Conservation (phyloP, 2,888 invertebrate species). For the Rhodophaea formosa region DNA sequence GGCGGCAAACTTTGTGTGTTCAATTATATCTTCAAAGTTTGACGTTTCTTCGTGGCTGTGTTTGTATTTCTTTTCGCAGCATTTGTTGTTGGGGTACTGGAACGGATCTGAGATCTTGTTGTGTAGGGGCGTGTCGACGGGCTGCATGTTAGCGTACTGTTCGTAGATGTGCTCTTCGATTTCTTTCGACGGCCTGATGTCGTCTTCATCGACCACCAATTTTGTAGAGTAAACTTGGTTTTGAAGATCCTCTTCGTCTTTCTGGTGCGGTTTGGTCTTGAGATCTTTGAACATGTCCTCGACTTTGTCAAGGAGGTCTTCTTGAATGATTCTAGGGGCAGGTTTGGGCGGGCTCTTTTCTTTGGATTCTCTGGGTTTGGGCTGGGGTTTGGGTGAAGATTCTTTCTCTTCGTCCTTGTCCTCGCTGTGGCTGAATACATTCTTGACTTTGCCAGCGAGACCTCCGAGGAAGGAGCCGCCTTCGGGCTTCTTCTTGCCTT, state of each 20-base stretch:
- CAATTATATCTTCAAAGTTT: conserved; percentile 64
- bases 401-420: conserved; percentile 60
- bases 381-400: conserved; percentile 49
- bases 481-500: conserved; percentile 72
- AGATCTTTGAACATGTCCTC: conserved; percentile 78
- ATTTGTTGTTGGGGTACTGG: conserved; percentile 52
- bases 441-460: conserved; percentile 65
- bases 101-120: conserved; percentile 60
- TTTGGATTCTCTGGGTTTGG: conserved; percentile 37
- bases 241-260: conserved; percentile 59
- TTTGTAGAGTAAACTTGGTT: conserved; percentile 65
- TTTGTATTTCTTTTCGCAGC: conserved; percentile 63
- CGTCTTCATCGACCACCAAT: conserved; percentile 69
- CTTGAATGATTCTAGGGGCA: conserved; percentile 68
- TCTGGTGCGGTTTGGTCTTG: conserved; percentile 55
- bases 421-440: conserved; percentile 68
- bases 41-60: conserved; percentile 72
- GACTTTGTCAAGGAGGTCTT: conserved; percentile 72
- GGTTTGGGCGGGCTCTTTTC: conserved; percentile 53
- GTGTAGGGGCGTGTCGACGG: conserved; percentile 63
- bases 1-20: conserved; percentile 66
- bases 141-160: conserved; percentile 71
- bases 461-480: conserved; percentile 63
- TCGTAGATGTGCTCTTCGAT: conserved; percentile 61
- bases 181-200: conserved; percentile 38